Conservation (phyloP, 2,888 invertebrate species). For the Epistrophe eligans region DNA sequence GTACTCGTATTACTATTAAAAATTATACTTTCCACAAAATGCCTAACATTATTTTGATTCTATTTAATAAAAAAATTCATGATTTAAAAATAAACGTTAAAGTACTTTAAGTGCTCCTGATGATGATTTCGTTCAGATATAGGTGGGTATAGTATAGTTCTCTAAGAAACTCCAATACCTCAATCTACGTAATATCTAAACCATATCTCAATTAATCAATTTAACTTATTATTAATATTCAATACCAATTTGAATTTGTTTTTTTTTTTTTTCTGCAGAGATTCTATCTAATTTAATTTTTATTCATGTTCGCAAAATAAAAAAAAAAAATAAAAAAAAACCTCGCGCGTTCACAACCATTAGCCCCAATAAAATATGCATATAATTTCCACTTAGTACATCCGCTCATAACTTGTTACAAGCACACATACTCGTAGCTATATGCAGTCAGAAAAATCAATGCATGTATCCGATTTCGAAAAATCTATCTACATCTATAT, state of each 20-base stretch:
- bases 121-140: too few species aligned
- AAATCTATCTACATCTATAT: neutral
- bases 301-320: neutral
- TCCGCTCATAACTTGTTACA: slow-evolving; percentile 74
- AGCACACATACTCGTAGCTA: slow-evolving; percentile 14
- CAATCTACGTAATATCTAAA: too few species aligned
- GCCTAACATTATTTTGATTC: too few species aligned
- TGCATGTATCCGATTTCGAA: slow-evolving; percentile 56
- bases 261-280: neutral
- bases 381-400: slow-evolving; percentile 75
- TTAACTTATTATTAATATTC: neutral
- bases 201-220: neutral
- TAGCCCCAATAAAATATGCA: slow-evolving; percentile 75
- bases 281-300: slow-evolving; percentile 18
- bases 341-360: slow-evolving; percentile 49
- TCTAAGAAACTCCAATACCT: too few species aligned
- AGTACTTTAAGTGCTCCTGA: too few species aligned
- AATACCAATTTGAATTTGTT: neutral
- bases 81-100: too few species aligned
- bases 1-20: too few species aligned
- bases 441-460: slow-evolving; percentile 10
- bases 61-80: too few species aligned
- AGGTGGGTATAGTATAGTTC: too few species aligned
- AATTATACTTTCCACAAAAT: too few species aligned
- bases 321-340: neutral